Percentiles rank a stretch among this genome's conserved stretches.
phyloP scores from a whole-genome alignment of 2,888 invertebrate genomes.

The Dichetophora obliterata region DNA sequence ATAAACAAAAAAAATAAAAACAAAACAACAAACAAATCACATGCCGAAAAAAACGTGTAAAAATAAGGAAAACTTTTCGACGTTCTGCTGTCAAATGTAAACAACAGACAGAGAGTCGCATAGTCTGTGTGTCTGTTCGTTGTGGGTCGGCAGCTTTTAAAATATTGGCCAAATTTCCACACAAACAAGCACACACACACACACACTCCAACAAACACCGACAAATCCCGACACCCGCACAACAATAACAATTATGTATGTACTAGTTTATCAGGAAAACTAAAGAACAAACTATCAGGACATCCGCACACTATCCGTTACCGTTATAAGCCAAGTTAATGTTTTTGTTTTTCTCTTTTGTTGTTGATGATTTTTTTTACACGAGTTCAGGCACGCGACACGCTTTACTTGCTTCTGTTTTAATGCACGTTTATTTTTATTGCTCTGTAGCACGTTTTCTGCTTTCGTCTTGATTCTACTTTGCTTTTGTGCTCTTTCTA shows the following conservation, averaged over 20 bases:
- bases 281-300: slow-evolving; percentile 19
- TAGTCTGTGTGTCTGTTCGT: neutral
- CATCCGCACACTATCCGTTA: slow-evolving; percentile 1
- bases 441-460: neutral
- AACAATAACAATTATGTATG: neutral
- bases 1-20: neutral
- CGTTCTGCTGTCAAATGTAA: slow-evolving; percentile 1
- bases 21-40: neutral
- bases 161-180: neutral
- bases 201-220: neutral
- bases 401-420: slow-evolving; percentile 5
- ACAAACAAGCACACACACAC: neutral
- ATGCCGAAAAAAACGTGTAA: neutral
- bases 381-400: neutral
- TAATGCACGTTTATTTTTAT: neutral
- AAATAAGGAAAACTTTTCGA: neutral
- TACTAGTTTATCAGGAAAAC: neutral
- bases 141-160: neutral
- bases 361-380: neutral
- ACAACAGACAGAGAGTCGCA: neutral
- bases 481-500: neutral
- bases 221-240: neutral
- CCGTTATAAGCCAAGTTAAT: slow-evolving; percentile 13
- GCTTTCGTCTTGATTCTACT: neutral
- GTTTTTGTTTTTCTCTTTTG: neutral